Conservation (phyloP, 2,113 vertebrate species). For the Syngnathus scovelli region DNA sequence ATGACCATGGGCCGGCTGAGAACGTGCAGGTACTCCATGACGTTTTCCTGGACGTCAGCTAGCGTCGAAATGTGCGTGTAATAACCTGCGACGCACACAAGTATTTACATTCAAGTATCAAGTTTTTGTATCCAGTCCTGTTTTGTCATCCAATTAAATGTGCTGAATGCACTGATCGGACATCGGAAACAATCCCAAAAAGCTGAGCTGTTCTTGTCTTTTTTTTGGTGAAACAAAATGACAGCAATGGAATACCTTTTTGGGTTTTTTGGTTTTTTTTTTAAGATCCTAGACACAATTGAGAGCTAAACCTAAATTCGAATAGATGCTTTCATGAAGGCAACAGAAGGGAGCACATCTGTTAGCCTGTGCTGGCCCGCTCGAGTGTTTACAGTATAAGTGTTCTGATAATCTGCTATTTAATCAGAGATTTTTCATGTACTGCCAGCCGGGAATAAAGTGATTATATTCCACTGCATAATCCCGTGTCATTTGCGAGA, state of each 20-base stretch:
- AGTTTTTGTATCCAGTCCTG: conserved; percentile 11
- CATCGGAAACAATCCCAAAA: conserved; percentile 28
- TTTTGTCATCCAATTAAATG: conserved; percentile 11
- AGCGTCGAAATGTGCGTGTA: conserved; percentile 93
- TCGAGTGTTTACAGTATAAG: conserved; percentile 36
- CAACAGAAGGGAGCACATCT: conserved; percentile 44
- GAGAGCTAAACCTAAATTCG: neutral
- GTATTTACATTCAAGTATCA: conserved; percentile 7
- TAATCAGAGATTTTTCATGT: conserved; percentile 31
- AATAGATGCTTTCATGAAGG: conserved; percentile 19
- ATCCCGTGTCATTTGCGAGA: conserved; percentile 49
- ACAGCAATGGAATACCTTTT: conserved; percentile 47
- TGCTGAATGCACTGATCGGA: conserved; percentile 31
- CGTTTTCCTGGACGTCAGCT: conserved; percentile 91
- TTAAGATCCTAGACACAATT: neutral
- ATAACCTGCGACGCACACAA: conserved; percentile 75
- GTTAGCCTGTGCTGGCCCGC: conserved; percentile 31
- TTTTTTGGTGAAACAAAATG: conserved; percentile 32
- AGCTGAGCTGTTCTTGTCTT: conserved; percentile 25
- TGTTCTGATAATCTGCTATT: conserved; percentile 47
- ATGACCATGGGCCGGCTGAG: conserved; percentile 98
- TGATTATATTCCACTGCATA: conserved; percentile 39
- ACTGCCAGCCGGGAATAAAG: conserved; percentile 29
- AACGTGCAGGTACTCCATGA: conserved; percentile 97
- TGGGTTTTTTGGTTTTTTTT: no score